A percentile compares a stretch with the other conserved stretches of the same genome.
Conservation (phyloP, 1,140 invertebrate species). For the Sycophaga agraensis region DNA sequence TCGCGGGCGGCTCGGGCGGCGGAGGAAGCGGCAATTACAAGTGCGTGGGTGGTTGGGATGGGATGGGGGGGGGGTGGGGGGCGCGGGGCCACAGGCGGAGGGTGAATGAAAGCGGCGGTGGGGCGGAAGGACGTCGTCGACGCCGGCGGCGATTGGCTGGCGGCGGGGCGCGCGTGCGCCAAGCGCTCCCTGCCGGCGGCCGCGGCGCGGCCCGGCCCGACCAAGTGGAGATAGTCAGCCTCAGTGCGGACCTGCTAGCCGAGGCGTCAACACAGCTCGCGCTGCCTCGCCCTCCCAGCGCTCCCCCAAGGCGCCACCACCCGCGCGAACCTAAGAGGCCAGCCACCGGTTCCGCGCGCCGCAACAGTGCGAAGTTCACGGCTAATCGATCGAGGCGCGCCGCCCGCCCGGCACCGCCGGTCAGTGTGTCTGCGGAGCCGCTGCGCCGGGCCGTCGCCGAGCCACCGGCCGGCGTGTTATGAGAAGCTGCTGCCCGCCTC, state of each 20-base stretch:
- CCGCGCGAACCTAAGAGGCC: background rate
- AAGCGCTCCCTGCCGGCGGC: background rate
- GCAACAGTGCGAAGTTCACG: conserved; percentile 11
- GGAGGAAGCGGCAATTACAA: too few relatives aligned
- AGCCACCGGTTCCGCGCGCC: too few relatives aligned
- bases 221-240: conserved; percentile 15
- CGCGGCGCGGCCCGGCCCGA: too few relatives aligned
- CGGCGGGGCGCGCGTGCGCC: background rate
- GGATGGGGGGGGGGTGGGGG: background rate
- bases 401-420: too few relatives aligned
- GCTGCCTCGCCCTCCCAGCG: background rate
- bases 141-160: background rate
- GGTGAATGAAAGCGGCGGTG: conserved; percentile 3
- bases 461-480: conserved; percentile 30
- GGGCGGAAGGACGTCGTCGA: background rate
- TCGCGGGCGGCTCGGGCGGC: too few relatives aligned
- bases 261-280: background rate
- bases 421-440: too few relatives aligned
- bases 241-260: conserved; percentile 18
- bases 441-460: too few relatives aligned
- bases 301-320: background rate
- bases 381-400: conserved; percentile 14
- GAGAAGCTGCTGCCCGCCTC: background rate
- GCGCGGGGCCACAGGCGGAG: background rate
- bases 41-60: too few relatives aligned